A percentile compares a stretch with the other conserved stretches of the same genome.
Evolutionary conservation across 2,888 invertebrate genomes (phyloP).

Genomic region (Gymnosoma rotundatum): DNA sequence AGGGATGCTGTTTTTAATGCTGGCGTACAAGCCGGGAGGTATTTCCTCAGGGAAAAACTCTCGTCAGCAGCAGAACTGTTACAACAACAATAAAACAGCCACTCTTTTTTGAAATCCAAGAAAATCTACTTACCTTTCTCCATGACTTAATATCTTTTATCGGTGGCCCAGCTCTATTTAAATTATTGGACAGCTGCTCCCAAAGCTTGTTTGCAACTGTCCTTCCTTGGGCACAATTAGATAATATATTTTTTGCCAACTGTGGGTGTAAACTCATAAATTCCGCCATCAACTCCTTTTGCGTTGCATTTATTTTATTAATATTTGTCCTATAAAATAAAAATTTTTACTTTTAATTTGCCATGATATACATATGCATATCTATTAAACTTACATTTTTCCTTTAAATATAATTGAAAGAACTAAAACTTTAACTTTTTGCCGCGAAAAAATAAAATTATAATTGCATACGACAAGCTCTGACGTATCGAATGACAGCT

Average conservation of each 20-base stretch:
- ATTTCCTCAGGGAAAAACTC: too few relatives aligned
- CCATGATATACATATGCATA: too few relatives aligned
- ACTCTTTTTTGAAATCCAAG: not conserved
- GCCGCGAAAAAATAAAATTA: not conserved
- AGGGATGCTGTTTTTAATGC: too few relatives aligned
- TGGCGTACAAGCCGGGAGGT: too few relatives aligned
- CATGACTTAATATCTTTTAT: slow-evolving; percentile 7
- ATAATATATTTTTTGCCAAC: too few relatives aligned
- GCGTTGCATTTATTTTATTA: not conserved
- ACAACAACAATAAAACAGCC: not conserved
- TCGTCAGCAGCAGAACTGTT: not conserved
- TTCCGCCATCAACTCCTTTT: not conserved
- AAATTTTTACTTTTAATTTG: not conserved
- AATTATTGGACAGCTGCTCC: not conserved
- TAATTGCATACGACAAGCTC: not conserved
- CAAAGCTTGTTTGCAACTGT: too few relatives aligned
- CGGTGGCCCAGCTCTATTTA: not conserved
- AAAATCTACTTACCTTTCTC: not conserved
- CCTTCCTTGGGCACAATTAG: too few relatives aligned
- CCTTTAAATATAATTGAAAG: too few relatives aligned
- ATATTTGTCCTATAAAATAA: not conserved
- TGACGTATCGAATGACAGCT: not conserved
- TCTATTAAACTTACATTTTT: too few relatives aligned
- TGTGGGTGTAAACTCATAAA: not conserved
- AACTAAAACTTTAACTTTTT: not conserved